Base-by-base conservation (phyloP, 2,888 invertebrate genomes). In the Heliconius hortense region DNA sequence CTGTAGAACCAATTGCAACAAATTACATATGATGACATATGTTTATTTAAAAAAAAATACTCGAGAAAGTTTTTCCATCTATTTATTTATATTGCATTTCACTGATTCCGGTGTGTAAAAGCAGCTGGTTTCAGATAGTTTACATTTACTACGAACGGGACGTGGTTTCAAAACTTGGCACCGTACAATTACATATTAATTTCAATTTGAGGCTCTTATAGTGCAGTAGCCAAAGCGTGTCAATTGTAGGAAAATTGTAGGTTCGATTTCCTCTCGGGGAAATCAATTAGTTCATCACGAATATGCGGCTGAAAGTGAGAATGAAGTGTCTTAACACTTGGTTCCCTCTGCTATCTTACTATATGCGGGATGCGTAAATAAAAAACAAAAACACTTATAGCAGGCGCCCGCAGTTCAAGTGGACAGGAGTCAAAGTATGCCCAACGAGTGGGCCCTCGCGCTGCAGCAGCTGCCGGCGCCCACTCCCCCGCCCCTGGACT, bases 391-490 rank as follows among this genome's bases (percentile, higher is more conserved):
- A 43, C 21, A 67, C 5, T 67, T 26, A 35, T 35, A 70, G 74
- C 74, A 64, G 48, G 24, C 43, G 4, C 69, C 28, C 62, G 24
- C 13, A 11, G 53, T 28, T 48, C 48, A 59, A 24, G 66, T 75
- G 78, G 77, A 78, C 73, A 75, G 71, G 24, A 77, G 67, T 53
- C 69, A 74, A 35, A 53, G 78, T 59, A 79, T 82, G 62, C 77
- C 85, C 1, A 84, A 81, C 77, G 89, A 90, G 77, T 93, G 93
- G 93, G 89, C 89, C 39, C 78, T 89, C 35, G 93, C 93, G 73
- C 80, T 93, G 75, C 88, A 91, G 77, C 90, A 89, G 79, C 81
- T 92, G 82, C 93, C 93, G 1, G 85, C 88, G 62, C 89, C 89
- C 4, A 86, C 90, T n/a, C 91, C 90, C 28, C 88, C 90, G 69